A percentile compares a stretch with the other conserved stretches of the same genome.
Conservation (phyloP, 2,113 vertebrate genomes). For the Saccopteryx bilineata region DNA sequence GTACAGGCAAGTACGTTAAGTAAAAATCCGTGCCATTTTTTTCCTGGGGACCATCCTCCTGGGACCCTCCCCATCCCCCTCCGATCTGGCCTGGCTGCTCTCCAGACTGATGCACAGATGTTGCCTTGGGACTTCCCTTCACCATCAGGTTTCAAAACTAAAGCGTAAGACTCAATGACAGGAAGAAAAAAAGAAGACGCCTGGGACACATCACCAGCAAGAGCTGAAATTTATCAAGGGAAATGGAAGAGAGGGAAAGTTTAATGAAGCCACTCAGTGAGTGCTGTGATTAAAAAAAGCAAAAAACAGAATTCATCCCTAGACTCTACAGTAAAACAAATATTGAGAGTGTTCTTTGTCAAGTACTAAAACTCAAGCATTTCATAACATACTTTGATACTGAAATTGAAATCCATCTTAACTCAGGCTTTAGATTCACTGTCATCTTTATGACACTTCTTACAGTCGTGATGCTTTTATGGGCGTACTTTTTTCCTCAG, state of each 20-base stretch:
- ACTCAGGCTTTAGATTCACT: neutral
- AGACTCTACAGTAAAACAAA: neutral
- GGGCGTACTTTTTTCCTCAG: neutral
- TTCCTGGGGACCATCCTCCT: neutral
- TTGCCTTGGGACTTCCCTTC: neutral
- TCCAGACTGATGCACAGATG: neutral
- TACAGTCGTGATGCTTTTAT: neutral
- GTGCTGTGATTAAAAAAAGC: neutral
- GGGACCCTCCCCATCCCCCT: neutral
- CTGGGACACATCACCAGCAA: neutral
- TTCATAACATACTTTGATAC: neutral
- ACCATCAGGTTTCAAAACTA: neutral
- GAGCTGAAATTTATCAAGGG: slow-evolving; percentile 18
- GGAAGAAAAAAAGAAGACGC: neutral
- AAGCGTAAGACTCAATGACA: neutral
- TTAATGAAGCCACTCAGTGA: slow-evolving; percentile 6
- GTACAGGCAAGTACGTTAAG: neutral
- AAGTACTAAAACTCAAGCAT: neutral
- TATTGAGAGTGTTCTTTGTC: neutral
- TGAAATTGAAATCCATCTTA: neutral
- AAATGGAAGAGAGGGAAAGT: neutral
- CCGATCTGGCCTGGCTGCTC: neutral
- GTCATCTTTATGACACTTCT: neutral
- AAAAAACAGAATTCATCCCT: neutral
- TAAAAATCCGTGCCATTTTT: no score